Evolutionary conservation across 2,113 vertebrate genomes (phyloP), one percentile per base, ranked within the genome.

Genomic region (Acrocephalus arundinaceus): DNA sequence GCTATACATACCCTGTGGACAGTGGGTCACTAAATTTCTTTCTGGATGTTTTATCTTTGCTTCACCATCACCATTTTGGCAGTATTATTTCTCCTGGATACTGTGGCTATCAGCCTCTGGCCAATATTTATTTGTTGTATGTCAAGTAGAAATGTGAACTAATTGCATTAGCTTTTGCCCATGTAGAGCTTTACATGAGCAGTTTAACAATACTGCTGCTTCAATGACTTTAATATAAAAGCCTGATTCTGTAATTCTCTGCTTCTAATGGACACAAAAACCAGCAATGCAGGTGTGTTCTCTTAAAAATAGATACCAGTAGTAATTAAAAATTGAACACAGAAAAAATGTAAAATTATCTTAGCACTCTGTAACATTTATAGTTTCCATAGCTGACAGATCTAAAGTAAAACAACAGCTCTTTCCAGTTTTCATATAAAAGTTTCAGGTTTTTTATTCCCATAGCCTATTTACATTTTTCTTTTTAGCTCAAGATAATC

Each of bases 201-300:
- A 70, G 70, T 93, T 96, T 89, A 96, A 66, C 91, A 96, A 91
- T 83, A 49, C 15, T 94, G 15, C 45, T 65, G 74, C 80, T 94
- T 93, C 93, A 95, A 28, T 76, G 74, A 83, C 14, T 81, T 75
- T 43, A 14, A 62, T 70, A 83, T 51, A 58, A 85, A 91, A 91
- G 16, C 16, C 31, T 58, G 24, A 35, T 58, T 68, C 54, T 92
- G 41, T 72, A 81, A 59, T 89, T 82, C 70, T 78, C 65, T 70
- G 15, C 10, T 74, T 58, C 13, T 73, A 79, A 93, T 23, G 23
- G 41, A 61, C 62, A 58, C 2, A 46, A 92, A 84, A 45, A 11
- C 0, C 6, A 41, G 3, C 20, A 79, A 31, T 43, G 11, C 7
- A 49, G 11, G 25, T 55, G 28, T 41, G 7, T 57, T 89, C 31